Base-by-base conservation (phyloP, 2,797 vertebrate species). In the Calcarius lapponicus region DNA sequence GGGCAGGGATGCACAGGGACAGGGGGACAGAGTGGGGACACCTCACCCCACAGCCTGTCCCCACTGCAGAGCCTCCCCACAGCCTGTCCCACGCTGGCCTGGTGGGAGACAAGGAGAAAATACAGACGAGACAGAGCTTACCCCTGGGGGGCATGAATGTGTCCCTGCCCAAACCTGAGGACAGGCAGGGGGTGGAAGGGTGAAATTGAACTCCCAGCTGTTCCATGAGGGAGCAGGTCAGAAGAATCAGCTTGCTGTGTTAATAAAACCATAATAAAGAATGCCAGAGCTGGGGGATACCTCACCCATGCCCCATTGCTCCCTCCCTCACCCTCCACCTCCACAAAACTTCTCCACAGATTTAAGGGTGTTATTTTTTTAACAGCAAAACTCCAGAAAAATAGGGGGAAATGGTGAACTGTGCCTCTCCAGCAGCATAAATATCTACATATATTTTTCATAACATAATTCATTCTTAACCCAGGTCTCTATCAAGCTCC, bases 401-500 rank as follows among this genome's bases (percentile, higher is more conserved):
- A 79, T 9, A 7, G 16, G 50, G 22, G 13, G 26, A 29, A 80
- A 40, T 24, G 57, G 65, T 72, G 65, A 91, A 75, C 69, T 36
- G 38, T 43, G 65, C 26, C 47, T 91, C 43, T 82, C 17, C 10
- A 78, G 66, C 47, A 79, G 47, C 36, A 40, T 36, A 45, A 62
- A 86, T 11, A 16, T 47, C 50, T 62, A 56, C 17, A 54, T 14
- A 6, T 54, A 70, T 47, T 81, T 85, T 91, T 87, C 26, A 36
- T 47, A 53, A 78, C 65, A 91, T 72, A 78, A 42, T 64, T 93
- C 13, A 26, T 81, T 90, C 64, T 75, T 92, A 75, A 87, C 48
- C 24, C 0, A 0, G 11, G 21, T 85, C 18, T 88, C 80, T 67
- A 57, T 61, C 89, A 86, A 90, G 22, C 34, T 67, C 43, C 60